Conservation (phyloP, 2,888 invertebrate genomes). For the Drosophila mimetica region DNA sequence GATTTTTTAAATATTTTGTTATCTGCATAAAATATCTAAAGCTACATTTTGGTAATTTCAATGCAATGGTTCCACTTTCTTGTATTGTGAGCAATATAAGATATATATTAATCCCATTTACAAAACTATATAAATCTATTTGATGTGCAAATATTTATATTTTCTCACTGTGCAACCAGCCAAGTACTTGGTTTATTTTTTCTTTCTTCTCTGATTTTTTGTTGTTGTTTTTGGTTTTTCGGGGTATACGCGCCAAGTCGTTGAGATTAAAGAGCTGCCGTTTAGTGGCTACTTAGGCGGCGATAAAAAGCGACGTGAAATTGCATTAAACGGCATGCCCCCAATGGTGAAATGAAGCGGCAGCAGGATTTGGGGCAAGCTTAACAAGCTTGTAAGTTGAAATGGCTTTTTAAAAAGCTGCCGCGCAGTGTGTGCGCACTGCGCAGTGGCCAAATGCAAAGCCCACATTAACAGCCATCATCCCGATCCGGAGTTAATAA, state of each 20-base stretch:
- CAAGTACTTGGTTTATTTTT: slow-evolving; percentile 16
- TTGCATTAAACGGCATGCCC: slow-evolving; percentile 68
- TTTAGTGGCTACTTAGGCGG: slow-evolving; percentile 78
- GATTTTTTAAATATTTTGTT: too few species aligned
- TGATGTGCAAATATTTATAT: too few species aligned
- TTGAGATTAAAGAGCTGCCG: slow-evolving; percentile 81
- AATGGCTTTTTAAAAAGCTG: slow-evolving; percentile 79
- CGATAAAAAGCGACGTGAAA: slow-evolving; percentile 78
- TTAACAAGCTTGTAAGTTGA: slow-evolving; percentile 76
- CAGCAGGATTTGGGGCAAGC: slow-evolving; percentile 71
- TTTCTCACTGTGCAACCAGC: not conserved
- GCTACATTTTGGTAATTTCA: too few species aligned
- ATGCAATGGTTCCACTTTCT: too few species aligned
- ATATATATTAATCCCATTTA: too few species aligned
- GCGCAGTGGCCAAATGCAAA: slow-evolving; percentile 32
- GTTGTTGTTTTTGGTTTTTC: not conserved
- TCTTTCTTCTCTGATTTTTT: too few species aligned
- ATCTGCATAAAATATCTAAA: too few species aligned
- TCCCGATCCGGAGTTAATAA: slow-evolving; percentile 58
- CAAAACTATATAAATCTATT: too few species aligned
- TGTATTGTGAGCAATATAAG: too few species aligned
- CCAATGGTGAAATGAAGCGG: slow-evolving; percentile 46
- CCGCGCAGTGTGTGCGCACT: slow-evolving; percentile 41
- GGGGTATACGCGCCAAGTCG: slow-evolving; percentile 59
- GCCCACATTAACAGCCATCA: slow-evolving; percentile 16